A percentile compares a stretch with the other conserved stretches of the same genome.
Evolutionary conservation across 2,797 vertebrate species (phyloP).

Genomic region (Paramormyrops hopkinsi): DNA sequence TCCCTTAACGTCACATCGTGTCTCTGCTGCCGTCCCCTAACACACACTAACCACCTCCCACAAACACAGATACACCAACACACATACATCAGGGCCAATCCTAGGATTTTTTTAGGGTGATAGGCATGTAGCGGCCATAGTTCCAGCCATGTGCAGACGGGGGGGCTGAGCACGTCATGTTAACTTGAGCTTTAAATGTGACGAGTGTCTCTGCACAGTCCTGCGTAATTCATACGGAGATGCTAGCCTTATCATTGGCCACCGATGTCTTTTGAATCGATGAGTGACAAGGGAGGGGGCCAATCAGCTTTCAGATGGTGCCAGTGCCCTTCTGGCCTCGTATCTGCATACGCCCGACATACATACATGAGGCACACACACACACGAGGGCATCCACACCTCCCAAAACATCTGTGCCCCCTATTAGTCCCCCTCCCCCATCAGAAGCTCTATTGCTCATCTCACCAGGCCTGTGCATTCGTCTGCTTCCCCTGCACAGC

Average conservation of each 20-base stretch:
- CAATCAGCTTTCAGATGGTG: not conserved
- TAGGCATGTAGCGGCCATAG: not conserved
- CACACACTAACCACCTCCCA: not conserved
- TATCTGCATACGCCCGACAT: not conserved
- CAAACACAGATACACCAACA: constrained; percentile 9
- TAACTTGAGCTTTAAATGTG: not conserved
- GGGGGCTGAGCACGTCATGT: not conserved
- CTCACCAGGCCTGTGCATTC: not conserved
- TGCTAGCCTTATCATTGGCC: not conserved
- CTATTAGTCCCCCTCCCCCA: not conserved
- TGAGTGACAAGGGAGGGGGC: not conserved
- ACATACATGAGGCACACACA: not conserved
- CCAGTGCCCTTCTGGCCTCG: not conserved
- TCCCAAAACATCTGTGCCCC: not conserved
- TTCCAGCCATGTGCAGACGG: no score
- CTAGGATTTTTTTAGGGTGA: not conserved
- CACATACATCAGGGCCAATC: not conserved
- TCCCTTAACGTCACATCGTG: not conserved
- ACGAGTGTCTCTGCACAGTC: not conserved
- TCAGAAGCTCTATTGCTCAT: not conserved
- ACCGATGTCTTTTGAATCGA: not conserved
- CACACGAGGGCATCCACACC: not conserved
- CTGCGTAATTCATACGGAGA: not conserved
- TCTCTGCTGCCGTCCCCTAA: no score
- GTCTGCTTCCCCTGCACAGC: not conserved